Percentiles rank a stretch among this genome's conserved stretches.
Evolutionary conservation across 1,140 invertebrate species (phyloP).

Genomic region (Drosophila burlai): DNA sequence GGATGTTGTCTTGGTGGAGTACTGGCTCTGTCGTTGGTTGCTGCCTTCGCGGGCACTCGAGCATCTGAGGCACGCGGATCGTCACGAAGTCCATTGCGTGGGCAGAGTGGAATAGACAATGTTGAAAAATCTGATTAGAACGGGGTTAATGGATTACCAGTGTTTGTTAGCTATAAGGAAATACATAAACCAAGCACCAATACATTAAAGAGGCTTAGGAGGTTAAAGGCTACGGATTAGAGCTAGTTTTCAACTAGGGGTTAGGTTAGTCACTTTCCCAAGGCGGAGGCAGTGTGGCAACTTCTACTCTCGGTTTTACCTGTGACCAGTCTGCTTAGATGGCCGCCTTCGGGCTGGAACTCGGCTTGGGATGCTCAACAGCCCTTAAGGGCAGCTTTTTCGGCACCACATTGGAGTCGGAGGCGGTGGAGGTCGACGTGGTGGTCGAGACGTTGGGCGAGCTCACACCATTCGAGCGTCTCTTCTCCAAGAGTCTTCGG

Average conservation of each 20-base stretch:
- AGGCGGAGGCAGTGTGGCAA: background rate
- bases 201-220: background rate
- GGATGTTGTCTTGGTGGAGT: constrained; percentile 80
- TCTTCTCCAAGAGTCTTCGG: constrained; percentile 71
- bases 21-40: constrained; percentile 80
- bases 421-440: constrained; percentile 68
- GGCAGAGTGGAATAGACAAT: constrained; percentile 48
- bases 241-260: constrained; percentile 5
- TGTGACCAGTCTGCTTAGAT: constrained; percentile 32
- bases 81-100: constrained; percentile 49
- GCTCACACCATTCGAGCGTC: constrained; percentile 59
- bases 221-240: constrained; percentile 7
- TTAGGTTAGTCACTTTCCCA: constrained; percentile 24
- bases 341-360: background rate
- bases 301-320: constrained; percentile 24
- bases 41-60: constrained; percentile 72
- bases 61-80: constrained; percentile 53
- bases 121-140: constrained; percentile 56
- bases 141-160: constrained; percentile 17
- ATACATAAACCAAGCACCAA: constrained; percentile 13
- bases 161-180: constrained; percentile 6
- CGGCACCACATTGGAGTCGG: constrained; percentile 53
- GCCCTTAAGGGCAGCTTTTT: constrained; percentile 64
- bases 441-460: constrained; percentile 63
- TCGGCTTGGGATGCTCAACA: background rate